A percentile compares a stretch with the other conserved stretches of the same genome.
Evolutionary conservation across 2,888 invertebrate genomes (phyloP).

Genomic region (Himalopsyche japonica): DNA sequence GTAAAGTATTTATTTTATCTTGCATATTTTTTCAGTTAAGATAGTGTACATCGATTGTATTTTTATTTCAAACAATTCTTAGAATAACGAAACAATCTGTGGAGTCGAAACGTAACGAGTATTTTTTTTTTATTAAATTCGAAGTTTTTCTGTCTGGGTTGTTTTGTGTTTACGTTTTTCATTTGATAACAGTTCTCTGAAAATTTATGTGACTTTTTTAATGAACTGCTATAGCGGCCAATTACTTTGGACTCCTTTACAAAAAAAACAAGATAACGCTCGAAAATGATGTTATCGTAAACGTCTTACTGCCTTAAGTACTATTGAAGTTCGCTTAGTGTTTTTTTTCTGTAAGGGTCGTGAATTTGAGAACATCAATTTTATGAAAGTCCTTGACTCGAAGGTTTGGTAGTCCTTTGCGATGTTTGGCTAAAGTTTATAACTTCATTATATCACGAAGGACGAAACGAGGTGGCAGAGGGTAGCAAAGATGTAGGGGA

Average conservation of each 20-base stretch:
- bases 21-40: too few species aligned
- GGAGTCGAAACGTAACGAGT: neutral
- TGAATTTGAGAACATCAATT: neutral
- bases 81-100: too few species aligned
- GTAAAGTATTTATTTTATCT: too few species aligned
- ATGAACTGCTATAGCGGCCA: neutral
- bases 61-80: too few species aligned
- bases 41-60: too few species aligned
- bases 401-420: constrained; percentile 4
- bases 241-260: neutral
- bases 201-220: neutral
- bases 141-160: neutral
- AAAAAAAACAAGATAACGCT: neutral
- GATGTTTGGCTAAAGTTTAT: constrained; percentile 26
- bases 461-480: neutral
- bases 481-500: neutral
- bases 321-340: neutral
- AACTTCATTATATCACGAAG: constrained; percentile 33
- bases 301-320: neutral
- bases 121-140: neutral
- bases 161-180: neutral
- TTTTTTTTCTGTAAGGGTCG: neutral
- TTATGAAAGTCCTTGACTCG: neutral
- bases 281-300: neutral
- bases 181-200: neutral